Evolutionary conservation across 2,888 invertebrate species (phyloP).

Genomic region (Adelphocoris suturalis): DNA sequence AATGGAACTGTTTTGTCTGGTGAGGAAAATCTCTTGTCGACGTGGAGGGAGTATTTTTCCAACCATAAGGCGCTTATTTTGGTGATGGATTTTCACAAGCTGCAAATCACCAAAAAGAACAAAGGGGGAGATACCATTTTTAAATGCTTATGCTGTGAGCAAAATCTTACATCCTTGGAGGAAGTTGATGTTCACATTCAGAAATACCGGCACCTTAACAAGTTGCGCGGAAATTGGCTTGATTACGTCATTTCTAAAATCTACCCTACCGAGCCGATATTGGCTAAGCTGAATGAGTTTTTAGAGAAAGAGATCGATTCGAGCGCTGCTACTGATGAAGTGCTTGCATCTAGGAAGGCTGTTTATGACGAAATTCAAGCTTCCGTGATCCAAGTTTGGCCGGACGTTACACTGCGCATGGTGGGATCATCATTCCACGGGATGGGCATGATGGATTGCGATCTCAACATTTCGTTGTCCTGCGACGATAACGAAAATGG

Average conservation of each 20-base stretch:
- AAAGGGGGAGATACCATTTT: background rate
- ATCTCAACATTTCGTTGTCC: constrained; percentile 49
- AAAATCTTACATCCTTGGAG: background rate
- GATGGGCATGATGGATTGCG: constrained; percentile 52
- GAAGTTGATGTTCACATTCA: constrained; percentile 30
- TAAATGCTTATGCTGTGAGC: constrained; percentile 30
- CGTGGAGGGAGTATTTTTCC: constrained; percentile 53
- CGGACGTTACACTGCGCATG: constrained; percentile 25
- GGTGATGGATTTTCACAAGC: constrained; percentile 51
- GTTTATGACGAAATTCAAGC: constrained; percentile 2
- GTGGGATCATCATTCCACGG: constrained; percentile 62
- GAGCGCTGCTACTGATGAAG: background rate
- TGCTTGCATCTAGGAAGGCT: background rate
- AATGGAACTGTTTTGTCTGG: background rate
- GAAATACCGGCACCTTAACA: background rate
- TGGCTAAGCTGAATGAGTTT: constrained; percentile 48
- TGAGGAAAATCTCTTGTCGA: background rate
- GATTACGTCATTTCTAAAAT: background rate
- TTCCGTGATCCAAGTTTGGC: background rate
- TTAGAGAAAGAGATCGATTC: background rate
- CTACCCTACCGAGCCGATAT: constrained; percentile 1
- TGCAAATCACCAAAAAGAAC: constrained; percentile 13
- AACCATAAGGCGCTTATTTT: constrained; percentile 49
- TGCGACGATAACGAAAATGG: background rate
- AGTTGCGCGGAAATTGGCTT: constrained; percentile 18